Percentiles rank a stretch among this genome's conserved stretches.
Conservation (phyloP, 2,113 vertebrate genomes). For the Tinamus guttatus region DNA sequence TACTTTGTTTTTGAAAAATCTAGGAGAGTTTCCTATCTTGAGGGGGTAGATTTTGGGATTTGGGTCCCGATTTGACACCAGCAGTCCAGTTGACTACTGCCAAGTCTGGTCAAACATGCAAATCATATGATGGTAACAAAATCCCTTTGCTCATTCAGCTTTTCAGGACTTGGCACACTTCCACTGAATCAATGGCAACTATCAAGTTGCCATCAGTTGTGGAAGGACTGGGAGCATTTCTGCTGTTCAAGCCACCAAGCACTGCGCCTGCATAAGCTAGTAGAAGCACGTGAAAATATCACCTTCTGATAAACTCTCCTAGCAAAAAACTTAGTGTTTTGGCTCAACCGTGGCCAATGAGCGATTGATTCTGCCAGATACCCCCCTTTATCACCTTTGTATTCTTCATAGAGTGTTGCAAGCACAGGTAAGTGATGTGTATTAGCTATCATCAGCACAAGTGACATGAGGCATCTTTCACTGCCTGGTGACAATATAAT, state of each 20-base stretch:
- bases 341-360: not conserved
- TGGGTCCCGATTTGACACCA: not conserved
- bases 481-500: not conserved
- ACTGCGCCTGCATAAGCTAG: not conserved
- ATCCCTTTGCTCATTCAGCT: not conserved
- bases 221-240: not conserved
- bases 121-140: not conserved
- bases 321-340: not conserved
- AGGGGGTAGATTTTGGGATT: not conserved
- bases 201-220: not conserved
- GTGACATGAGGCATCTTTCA: not conserved
- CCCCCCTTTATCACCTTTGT: not conserved
- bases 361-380: not conserved
- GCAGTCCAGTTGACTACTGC: no score
- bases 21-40: not conserved
- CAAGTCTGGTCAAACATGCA: not conserved
- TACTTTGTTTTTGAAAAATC: not conserved
- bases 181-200: not conserved
- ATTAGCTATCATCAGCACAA: not conserved
- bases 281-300: fast-evolving
- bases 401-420: not conserved
- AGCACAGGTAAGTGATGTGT: not conserved
- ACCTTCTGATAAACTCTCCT: not conserved
- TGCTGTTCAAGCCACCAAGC: not conserved
- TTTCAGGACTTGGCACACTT: not conserved